A percentile compares a stretch with the other conserved stretches of the same genome.
phyloP scores from a whole-genome alignment of 2,113 vertebrate species.

The Sprattus sprattus region DNA sequence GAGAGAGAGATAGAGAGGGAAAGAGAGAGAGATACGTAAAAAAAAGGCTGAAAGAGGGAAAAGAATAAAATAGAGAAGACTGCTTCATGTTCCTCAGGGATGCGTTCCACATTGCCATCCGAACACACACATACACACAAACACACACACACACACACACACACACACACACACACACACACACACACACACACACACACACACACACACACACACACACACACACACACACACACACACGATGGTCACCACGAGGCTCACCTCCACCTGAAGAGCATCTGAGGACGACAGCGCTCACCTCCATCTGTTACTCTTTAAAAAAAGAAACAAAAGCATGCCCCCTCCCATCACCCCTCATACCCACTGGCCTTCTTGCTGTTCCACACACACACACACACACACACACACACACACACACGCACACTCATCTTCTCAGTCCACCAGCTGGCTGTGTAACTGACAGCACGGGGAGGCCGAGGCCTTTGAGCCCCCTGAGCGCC shows the following conservation, averaged over 20 bases:
- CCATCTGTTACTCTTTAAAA: neutral
- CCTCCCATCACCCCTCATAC: neutral
- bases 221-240: too few species aligned
- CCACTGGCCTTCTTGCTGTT: neutral
- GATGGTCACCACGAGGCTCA: neutral
- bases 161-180: too few species aligned
- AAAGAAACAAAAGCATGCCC: neutral
- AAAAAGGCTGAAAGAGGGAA: neutral
- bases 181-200: too few species aligned
- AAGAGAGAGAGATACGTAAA: neutral
- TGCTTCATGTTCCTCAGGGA: constrained; percentile 59
- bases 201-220: too few species aligned
- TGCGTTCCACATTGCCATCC: constrained; percentile 66
- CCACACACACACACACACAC: neutral
- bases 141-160: too few species aligned
- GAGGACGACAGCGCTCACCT: too few species aligned
- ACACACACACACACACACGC: neutral
- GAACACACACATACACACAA: too few species aligned
- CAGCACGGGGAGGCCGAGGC: neutral
- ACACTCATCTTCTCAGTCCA: neutral
- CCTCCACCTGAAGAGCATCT: neutral
- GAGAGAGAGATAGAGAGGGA: neutral
- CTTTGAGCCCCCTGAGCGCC: neutral
- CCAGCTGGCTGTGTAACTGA: constrained; percentile 30
- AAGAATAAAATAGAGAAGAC: constrained; percentile 61